These are phyloP conservation scores for Lucilia sericata DNA, from an alignment of 1,140 invertebrate species.

Conservation along the genomic window DNA sequence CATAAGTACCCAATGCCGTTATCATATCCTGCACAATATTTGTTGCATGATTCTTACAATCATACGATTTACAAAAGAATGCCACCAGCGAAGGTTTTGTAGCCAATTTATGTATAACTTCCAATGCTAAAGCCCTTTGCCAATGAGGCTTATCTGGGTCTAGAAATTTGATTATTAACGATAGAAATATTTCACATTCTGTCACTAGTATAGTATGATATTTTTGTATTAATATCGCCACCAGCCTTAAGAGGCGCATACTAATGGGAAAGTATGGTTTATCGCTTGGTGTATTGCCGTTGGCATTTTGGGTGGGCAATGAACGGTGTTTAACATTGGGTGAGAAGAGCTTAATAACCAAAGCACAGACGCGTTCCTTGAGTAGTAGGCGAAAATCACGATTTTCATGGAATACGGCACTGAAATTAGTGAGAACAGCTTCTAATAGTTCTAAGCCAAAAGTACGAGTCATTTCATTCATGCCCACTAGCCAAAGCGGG, in stretches of 20 bases:
- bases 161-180: constrained; percentile 95
- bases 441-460: constrained; percentile 97
- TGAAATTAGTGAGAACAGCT: constrained; percentile 91
- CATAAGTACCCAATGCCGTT: constrained; percentile 92
- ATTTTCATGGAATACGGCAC: constrained; percentile 93
- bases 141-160: constrained; percentile 96
- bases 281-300: constrained; percentile 75
- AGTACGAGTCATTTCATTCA: constrained; percentile 97
- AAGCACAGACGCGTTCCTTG: constrained; percentile 96
- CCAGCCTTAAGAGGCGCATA: constrained; percentile 92
- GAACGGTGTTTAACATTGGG: constrained; percentile 93
- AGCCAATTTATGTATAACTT: constrained; percentile 95
- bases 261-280: constrained; percentile 98
- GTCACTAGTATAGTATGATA: constrained; percentile 95
- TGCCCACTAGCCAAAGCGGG: constrained; percentile 93
- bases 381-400: constrained; percentile 94
- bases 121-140: constrained; percentile 94
- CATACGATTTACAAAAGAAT: constrained; percentile 94
- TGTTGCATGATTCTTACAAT: constrained; percentile 91
- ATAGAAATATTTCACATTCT: constrained; percentile 98
- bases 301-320: constrained; percentile 65
- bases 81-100: constrained; percentile 88
- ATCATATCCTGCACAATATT: constrained; percentile 96
- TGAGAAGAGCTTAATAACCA: constrained; percentile 98
- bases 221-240: constrained; percentile 92